Evolutionary conservation across 2,888 invertebrate genomes (phyloP).

Genomic region (Mesoligia furuncula): DNA sequence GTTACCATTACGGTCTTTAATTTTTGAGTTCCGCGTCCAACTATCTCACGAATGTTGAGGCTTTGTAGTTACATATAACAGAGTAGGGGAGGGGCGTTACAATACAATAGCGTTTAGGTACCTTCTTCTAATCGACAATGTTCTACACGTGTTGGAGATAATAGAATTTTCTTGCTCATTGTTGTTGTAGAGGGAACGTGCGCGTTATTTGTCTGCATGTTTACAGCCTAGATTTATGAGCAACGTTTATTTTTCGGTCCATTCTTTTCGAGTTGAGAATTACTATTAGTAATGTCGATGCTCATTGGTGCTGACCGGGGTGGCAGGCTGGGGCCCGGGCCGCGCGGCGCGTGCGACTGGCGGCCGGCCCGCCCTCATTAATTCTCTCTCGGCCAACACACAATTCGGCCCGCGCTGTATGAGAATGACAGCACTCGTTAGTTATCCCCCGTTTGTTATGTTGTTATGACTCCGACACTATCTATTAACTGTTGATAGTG

Average conservation of each 20-base stretch:
- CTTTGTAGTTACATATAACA: background rate
- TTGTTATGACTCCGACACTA: constrained; percentile 79
- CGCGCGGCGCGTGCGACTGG: constrained; percentile 66
- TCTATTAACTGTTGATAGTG: constrained; percentile 76
- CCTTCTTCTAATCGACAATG: constrained; percentile 32
- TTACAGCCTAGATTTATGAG: constrained; percentile 41
- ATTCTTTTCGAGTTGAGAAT: constrained; percentile 52
- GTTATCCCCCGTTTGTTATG: constrained; percentile 77
- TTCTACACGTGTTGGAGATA: constrained; percentile 38
- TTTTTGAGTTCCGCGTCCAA: constrained; percentile 28
- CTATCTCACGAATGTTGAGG: background rate
- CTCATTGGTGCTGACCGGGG: constrained; percentile 62
- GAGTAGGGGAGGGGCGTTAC: background rate
- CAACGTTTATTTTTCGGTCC: constrained; percentile 46
- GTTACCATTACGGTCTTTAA: constrained; percentile 48
- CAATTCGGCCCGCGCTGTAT: constrained; percentile 76
- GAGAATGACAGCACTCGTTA: constrained; percentile 84
- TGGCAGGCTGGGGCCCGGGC: constrained; percentile 41
- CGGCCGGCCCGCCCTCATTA: constrained; percentile 75
- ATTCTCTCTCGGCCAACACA: constrained; percentile 76
- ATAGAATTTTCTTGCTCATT: constrained; percentile 28
- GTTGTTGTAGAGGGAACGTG: constrained; percentile 26
- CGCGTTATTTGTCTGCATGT: constrained; percentile 34
- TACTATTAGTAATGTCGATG: constrained; percentile 63
- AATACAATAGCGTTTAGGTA: constrained; percentile 18